Percentiles rank a stretch among this genome's conserved stretches.
Conservation (phyloP, 64 coral and sea anemone species). For the Montipora sp. region DNA sequence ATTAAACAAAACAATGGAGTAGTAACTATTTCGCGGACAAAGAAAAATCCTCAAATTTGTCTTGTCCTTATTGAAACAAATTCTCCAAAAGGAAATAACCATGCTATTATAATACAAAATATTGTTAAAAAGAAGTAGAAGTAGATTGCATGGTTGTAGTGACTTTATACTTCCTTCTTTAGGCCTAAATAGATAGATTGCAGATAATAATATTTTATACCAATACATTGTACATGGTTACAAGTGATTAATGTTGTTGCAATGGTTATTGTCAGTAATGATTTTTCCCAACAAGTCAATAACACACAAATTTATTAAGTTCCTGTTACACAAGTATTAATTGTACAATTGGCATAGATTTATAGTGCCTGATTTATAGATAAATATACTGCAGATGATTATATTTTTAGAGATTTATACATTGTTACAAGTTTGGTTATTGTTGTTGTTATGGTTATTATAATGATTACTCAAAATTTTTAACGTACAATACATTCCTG, state of each 20-base stretch:
- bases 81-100: conserved; percentile 18
- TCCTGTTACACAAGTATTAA: conserved; percentile 63
- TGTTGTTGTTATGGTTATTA: conserved; percentile 53
- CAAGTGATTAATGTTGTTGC: conserved; percentile 30
- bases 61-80: conserved; percentile 28
- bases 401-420: conserved; percentile 45
- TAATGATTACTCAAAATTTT: conserved; percentile 49
- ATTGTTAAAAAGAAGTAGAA: conserved; percentile 54
- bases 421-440: conserved; percentile 60
- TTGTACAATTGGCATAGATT: conserved; percentile 43
- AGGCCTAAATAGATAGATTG: conserved; percentile 38
- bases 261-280: conserved; percentile 31
- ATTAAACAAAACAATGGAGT: conserved; percentile 34
- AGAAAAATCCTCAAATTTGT: conserved; percentile 47
- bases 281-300: conserved; percentile 25
- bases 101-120: conserved; percentile 58
- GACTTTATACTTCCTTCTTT: conserved; percentile 20
- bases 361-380: conserved; percentile 61
- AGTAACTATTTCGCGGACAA: conserved; percentile 38
- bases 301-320: conserved; percentile 29
- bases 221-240: conserved; percentile 28
- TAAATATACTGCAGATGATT: conserved; percentile 47
- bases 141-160: conserved; percentile 50
- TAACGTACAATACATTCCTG: conserved; percentile 30
- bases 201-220: conserved; percentile 39